Evolutionary conservation across 2,113 vertebrate species (phyloP), one percentile per base, ranked within the genome.

Genomic region (Elephantulus edwardii): DNA sequence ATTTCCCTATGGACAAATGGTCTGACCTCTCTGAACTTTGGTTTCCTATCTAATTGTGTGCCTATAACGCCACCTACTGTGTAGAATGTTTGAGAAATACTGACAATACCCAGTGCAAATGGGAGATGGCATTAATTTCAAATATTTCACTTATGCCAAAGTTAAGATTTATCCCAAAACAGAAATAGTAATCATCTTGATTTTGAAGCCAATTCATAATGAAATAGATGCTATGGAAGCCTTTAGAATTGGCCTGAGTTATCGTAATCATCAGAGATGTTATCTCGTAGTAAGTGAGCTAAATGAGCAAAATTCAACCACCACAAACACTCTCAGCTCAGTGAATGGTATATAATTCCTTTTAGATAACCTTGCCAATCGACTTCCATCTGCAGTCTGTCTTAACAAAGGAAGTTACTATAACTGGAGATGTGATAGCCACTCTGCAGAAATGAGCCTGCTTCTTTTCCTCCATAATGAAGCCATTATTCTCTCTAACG

Each of bases 391-490:
- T 68, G 38, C 79, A 93, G 85, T 30, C 80, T 38, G 13, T 77
- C 71, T 91, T 89, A 83, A 93, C 92, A 95, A 96, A 96, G 89
- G 60, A 72, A 76, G 89, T 74, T 74, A 83, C 48, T 86, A 58
- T 20, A 38, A n/a, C 91, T 44, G 35, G 56, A 76, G 75, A 70
- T 38, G 40, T 0, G n/a, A 78, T 60, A 76, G 58, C 89, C 42
- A 28, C 76, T 79, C 70, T 54, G 28, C 71, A 70, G 92, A 91
- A 91, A 89, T 48, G 70, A 93, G 92, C 75, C 88, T 50, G 74
- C 74, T 91, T 79, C 81, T 92, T 86, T 84, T 68, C 40, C 93
- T 94, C 89, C 48, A 30, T 94, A 91, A 91, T 91, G 85, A 95
- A 96, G 83, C 83, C 8, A 77, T 95, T 70, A 89, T 70, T 95